These are phyloP conservation scores for Microhierax caerulescens DNA, from an alignment of 2,797 vertebrate genomes.

Conservation along the genomic window DNA sequence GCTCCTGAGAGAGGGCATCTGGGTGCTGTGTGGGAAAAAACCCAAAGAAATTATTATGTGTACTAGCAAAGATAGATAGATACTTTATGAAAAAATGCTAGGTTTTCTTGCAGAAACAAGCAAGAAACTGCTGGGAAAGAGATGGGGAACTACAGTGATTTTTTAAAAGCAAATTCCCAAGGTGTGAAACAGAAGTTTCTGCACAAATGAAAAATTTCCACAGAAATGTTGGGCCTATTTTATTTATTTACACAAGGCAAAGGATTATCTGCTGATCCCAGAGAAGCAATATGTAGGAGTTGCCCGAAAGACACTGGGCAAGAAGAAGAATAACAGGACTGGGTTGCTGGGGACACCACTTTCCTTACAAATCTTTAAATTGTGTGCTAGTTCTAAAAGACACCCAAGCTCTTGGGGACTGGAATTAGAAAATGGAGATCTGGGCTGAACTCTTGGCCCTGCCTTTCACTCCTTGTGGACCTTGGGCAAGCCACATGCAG, in stretches of 20 bases:
- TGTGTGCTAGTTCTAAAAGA: neutral
- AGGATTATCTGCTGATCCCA: neutral
- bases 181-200: neutral
- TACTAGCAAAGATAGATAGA: neutral
- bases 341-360: neutral
- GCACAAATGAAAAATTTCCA: neutral
- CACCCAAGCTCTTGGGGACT: neutral
- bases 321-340: neutral
- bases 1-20: neutral
- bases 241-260: neutral
- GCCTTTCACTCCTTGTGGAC: neutral
- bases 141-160: neutral
- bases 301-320: neutral
- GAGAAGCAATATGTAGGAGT: neutral
- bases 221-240: neutral
- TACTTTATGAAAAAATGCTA: neutral
- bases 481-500: neutral
- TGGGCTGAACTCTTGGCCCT: neutral
- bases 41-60: neutral
- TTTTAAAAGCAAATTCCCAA: neutral
- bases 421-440: neutral
- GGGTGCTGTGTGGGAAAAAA: neutral
- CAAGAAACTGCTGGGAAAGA: neutral
- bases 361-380: neutral
- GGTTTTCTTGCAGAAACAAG: neutral